phyloP scores from a whole-genome alignment of 2,797 vertebrate species.

The Synanceia verrucosa region DNA sequence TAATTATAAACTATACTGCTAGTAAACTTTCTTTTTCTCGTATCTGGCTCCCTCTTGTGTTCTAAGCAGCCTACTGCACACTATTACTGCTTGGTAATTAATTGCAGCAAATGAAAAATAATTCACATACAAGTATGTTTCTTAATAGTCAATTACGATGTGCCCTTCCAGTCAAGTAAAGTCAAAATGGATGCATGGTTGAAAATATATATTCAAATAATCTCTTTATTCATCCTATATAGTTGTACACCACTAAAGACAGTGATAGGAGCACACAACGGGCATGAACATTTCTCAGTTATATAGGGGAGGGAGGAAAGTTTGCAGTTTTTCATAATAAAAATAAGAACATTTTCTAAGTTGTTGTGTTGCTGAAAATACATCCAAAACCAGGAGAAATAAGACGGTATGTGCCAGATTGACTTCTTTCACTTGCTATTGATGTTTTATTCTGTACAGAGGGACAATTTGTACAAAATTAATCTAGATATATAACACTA shows the following conservation, averaged over 20 bases:
- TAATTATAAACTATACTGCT: accelerated
- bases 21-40: background rate
- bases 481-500: slow-evolving; percentile 97
- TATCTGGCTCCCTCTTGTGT: slow-evolving; percentile 59
- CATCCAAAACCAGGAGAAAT: slow-evolving; percentile 82
- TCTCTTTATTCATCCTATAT: slow-evolving; percentile 93
- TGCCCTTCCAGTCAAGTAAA: slow-evolving; percentile 54
- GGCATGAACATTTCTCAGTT: slow-evolving; percentile 87
- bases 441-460: slow-evolving; percentile 97
- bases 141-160: background rate
- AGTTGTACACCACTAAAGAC: slow-evolving; percentile 89
- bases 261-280: slow-evolving; percentile 90
- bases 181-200: slow-evolving; percentile 82
- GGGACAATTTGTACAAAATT: slow-evolving; percentile 99
- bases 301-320: slow-evolving; percentile 83
- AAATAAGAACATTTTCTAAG: slow-evolving; percentile 86
- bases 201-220: slow-evolving; percentile 91
- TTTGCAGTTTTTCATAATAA: slow-evolving; percentile 86
- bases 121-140: background rate
- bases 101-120: background rate
- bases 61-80: slow-evolving; percentile 17
- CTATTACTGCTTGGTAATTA: too few species aligned
- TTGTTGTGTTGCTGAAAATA: slow-evolving; percentile 78
- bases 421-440: slow-evolving; percentile 91
- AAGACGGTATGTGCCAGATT: slow-evolving; percentile 89